These are phyloP conservation scores for Thaumatotibia leucotreta DNA, from an alignment of 1,140 invertebrate genomes.

Conservation along the genomic window DNA sequence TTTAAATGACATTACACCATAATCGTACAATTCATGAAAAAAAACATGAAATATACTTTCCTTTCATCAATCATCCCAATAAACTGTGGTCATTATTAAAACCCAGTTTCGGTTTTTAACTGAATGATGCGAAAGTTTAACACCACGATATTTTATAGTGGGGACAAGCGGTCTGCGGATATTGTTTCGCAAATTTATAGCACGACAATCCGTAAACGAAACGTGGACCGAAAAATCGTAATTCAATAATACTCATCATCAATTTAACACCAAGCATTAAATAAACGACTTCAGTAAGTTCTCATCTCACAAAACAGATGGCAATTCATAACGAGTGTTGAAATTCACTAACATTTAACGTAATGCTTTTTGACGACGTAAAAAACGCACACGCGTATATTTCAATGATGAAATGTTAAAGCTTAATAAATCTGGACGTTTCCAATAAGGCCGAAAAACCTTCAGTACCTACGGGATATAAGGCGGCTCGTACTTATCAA, in stretches of 20 bases:
- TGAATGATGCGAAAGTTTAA: slow-evolving; percentile 5
- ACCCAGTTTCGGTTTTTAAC: neutral
- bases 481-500: slow-evolving; percentile 19
- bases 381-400: slow-evolving; percentile 25
- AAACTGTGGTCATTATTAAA: neutral
- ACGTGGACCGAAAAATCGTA: slow-evolving; percentile 3
- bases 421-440: slow-evolving; percentile 42
- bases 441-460: slow-evolving; percentile 29
- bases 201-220: slow-evolving; percentile 3
- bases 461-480: slow-evolving; percentile 24
- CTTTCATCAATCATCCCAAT: slow-evolving; percentile 4
- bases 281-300: slow-evolving; percentile 31
- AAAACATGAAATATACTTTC: slow-evolving; percentile 2
- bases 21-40: neutral
- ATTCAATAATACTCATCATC: slow-evolving; percentile 21
- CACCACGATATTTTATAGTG: neutral
- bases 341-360: slow-evolving; percentile 42
- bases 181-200: slow-evolving; percentile 3
- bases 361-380: slow-evolving; percentile 37
- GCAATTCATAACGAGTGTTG: slow-evolving; percentile 42
- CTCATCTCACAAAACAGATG: slow-evolving; percentile 32
- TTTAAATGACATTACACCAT: neutral
- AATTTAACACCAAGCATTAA: slow-evolving; percentile 31
- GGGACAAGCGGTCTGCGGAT: neutral
- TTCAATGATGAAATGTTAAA: slow-evolving; percentile 44